Evolutionary conservation across 2,888 invertebrate genomes (phyloP), one percentile per base, ranked within the genome.

Genomic region (Himalopsyche tibetana): DNA sequence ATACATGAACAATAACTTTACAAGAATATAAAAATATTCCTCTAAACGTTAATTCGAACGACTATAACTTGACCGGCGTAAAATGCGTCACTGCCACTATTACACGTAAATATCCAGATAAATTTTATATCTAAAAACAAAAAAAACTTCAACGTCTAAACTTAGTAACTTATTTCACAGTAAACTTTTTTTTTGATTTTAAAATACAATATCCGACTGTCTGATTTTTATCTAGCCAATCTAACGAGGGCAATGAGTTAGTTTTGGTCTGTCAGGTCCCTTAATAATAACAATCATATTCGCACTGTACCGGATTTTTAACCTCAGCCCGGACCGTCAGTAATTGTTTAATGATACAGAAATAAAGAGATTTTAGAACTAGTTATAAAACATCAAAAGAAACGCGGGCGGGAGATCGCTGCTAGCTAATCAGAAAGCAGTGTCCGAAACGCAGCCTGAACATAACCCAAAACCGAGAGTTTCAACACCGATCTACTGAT

Each of bases 11-110:
- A 63, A 63, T 63, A 63, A 63, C 19, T 19, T 63, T 63, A 63
- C 63, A 63, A 63, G 63, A 63, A 63, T 63, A 63, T 63, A 63
- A 63, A 63, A 63, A 63, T 63, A 63, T 63, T 63, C 63, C 63
- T 63, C 63, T 63, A 63, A 63, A 63, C 19, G 15, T 63, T 19
- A 28, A 19, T 19, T 19, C n/a, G 19, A 63, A 63, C 63, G 63
- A 63, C n/a, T 63, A 19, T 19, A 63, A 19, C 6, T 63, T 63
- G 63, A 63, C 63, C 19, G 63, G 63, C 19, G 11, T 19, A 63
- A 63, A 28, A 63, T 19, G 28, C 9, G 11, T 63, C 63, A 63
- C 63, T 63, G 56, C 17, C 63, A 63, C 63, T 63, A 63, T 8
- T 9, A 63, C 63, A 63, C 63, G 4, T 63, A 19, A 63, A 56